Percentiles rank a stretch among this genome's conserved stretches.
These are phyloP conservation scores for Cirrhinus mrigala DNA, from an alignment of 2,797 vertebrate genomes.

Conservation along the genomic window DNA sequence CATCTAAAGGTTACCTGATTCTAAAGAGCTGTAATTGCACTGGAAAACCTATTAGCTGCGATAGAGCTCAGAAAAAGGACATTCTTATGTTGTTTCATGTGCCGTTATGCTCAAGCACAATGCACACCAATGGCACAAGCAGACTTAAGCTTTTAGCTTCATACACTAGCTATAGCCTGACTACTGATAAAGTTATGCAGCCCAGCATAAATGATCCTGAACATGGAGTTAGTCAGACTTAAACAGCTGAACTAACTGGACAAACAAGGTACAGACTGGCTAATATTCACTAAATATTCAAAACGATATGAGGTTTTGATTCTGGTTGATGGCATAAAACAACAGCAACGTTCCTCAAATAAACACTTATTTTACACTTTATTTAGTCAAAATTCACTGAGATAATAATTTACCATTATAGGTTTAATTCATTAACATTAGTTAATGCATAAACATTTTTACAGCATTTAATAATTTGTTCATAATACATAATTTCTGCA, in stretches of 20 bases:
- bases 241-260: not conserved
- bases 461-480: not conserved
- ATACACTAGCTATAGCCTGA: conserved; percentile 12
- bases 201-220: conserved; percentile 9
- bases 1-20: conserved; percentile 92
- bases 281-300: not conserved
- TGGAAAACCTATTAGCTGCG: conserved; percentile 67
- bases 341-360: not conserved
- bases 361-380: not conserved
- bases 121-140: conserved; percentile 19
- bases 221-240: not conserved
- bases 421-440: not conserved
- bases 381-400: not conserved
- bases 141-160: conserved; percentile 46
- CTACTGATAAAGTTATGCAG: conserved; percentile 25
- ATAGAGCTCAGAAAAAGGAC: conserved; percentile 61
- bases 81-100: conserved; percentile 64
- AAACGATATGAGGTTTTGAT: not conserved
- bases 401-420: not conserved
- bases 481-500: not conserved
- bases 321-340: not conserved
- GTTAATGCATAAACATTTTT: not conserved
- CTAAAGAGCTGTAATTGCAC: conserved; percentile 83
- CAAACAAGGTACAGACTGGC: not conserved
- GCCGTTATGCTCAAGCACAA: conserved; percentile 59